Evolutionary conservation across 2,113 vertebrate species (phyloP), one percentile per base, ranked within the genome.

Genomic region (Ranitomeya variabilis): DNA sequence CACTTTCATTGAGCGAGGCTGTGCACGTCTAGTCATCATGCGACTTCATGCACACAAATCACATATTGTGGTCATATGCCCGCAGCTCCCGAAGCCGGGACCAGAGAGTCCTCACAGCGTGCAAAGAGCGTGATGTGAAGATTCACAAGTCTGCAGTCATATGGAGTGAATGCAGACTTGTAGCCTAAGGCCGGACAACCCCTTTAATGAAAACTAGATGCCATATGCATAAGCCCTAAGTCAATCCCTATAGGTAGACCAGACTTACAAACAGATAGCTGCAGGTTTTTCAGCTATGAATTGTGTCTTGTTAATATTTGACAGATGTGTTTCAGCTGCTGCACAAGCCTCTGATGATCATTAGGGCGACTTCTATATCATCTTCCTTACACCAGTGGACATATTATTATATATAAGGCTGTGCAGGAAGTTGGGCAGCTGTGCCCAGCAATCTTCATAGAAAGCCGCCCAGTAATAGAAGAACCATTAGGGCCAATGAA

Each of bases 261-360:
- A 6, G 77, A 21, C 54, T 19, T 82, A 74, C 45, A 59, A n/a
- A 60, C 23, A 62, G 67, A 71, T 73, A n/a, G 73, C 55, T 59
- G 7, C 7, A 31, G 52, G 23, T 23, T 80, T 51, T 80, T 57
- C 21, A 80, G 52, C n/a, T 60, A 19, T 59, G 31, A 73, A 59
- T 37, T 87, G 79, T 60, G 19, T 10, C 86, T 69, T 60, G 60
- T 78, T 60, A 26, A 14, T 51, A 80, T 51, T 23, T 81, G 86
- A 64, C 18, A 85, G 80, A 86, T 86, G 69, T 57, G 85, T 13
- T n/a, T 89, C 90, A 90, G 89, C 89, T 90, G 90, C 84, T 89
- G 59, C 74, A 87, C 85, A 51, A 7, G 59, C 71, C 59, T 26
- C 59, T 80, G 52, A 23, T 13, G 54, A 78, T 86, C 87, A 86